Percentiles rank a stretch among this genome's conserved stretches.
phyloP scores from a whole-genome alignment of 2,113 vertebrate species.

The Phalacrocorax brasilianus region DNA sequence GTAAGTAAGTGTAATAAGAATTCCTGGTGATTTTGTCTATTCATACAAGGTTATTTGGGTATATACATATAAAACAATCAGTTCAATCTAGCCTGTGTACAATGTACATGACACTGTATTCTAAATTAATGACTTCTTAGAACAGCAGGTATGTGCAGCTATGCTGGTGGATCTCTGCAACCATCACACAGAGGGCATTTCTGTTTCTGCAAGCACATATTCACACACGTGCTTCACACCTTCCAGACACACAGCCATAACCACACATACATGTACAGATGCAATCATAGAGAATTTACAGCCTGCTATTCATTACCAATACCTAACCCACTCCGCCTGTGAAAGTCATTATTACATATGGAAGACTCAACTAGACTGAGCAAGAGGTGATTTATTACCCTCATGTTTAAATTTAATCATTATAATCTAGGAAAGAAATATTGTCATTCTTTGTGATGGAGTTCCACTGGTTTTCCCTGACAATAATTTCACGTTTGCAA shows the following conservation, averaged over 20 bases:
- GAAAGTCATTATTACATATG: neutral
- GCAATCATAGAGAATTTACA: neutral
- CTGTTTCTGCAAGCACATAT: neutral
- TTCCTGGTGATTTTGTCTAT: neutral
- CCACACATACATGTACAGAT: neutral
- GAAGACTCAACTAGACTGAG: neutral
- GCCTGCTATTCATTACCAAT: neutral
- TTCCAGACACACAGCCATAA: neutral
- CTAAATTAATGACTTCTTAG: neutral
- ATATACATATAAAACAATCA: neutral
- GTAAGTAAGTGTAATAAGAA: neutral
- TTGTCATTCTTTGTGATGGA: neutral
- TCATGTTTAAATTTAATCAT: neutral
- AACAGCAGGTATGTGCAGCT: neutral
- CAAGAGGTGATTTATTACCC: neutral
- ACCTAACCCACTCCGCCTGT: neutral
- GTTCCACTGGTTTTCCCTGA: neutral
- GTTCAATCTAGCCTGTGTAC: neutral
- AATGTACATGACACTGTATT: neutral
- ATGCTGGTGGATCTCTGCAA: neutral
- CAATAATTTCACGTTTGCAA: neutral
- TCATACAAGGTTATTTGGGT: neutral
- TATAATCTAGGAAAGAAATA: neutral
- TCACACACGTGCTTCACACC: neutral
- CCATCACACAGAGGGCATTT: neutral